phyloP scores from a whole-genome alignment of 2,888 invertebrate genomes.

The Julus scanicus region DNA sequence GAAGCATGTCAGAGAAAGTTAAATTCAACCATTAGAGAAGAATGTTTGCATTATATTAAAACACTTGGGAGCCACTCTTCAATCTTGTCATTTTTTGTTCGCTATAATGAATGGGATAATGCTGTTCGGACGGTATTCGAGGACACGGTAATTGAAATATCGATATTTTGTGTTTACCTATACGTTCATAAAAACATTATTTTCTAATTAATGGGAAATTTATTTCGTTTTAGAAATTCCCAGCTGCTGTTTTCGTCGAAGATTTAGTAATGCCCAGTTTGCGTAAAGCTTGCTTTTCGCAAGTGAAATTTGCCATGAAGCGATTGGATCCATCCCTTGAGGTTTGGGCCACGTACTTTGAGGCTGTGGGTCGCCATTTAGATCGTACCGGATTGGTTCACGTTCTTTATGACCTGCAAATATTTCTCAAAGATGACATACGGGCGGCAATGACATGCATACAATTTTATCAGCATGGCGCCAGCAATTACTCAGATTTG shows the following conservation, averaged over 20 bases:
- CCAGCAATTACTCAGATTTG: constrained; percentile 50
- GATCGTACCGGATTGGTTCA: constrained; percentile 19
- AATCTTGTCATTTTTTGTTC: constrained; percentile 80
- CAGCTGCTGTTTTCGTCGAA: constrained; percentile 49
- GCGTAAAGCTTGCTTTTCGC: constrained; percentile 15
- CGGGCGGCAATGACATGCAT: constrained; percentile 55
- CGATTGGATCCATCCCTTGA: constrained; percentile 11
- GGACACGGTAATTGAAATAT: constrained; percentile 65
- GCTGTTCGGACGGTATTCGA: constrained; percentile 78
- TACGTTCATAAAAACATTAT: not conserved
- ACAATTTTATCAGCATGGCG: constrained; percentile 49
- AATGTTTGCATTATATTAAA: constrained; percentile 83
- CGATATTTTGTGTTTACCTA: not conserved
- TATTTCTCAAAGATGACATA: constrained; percentile 53
- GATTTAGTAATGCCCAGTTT: constrained; percentile 49
- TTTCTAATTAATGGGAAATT: not conserved
- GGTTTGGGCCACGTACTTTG: constrained; percentile 19
- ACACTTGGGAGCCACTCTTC: constrained; percentile 82
- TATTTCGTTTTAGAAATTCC: constrained; percentile 43
- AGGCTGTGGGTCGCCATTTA: constrained; percentile 51
- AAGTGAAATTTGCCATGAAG: not conserved
- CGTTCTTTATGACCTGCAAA: constrained; percentile 51
- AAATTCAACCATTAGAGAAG: constrained; percentile 67
- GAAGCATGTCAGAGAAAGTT: not conserved
- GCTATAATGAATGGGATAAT: constrained; percentile 76